Evolutionary conservation across 2,113 vertebrate genomes (phyloP).

Genomic region (Cryptomyrus ogoouensis): DNA sequence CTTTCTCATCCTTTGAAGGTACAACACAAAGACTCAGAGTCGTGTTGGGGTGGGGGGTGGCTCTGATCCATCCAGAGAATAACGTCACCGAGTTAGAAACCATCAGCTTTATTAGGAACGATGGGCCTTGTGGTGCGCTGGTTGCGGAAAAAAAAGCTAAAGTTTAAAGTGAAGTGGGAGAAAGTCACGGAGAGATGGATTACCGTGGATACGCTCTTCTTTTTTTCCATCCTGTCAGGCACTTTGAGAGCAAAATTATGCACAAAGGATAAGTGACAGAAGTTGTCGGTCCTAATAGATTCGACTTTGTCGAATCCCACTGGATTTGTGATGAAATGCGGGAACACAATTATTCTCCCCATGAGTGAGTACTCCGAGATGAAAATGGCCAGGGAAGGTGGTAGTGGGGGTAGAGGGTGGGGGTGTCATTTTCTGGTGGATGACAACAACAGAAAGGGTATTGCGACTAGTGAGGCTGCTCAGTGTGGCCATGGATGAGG

Average conservation of each 20-base stretch:
- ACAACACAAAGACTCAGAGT: background rate
- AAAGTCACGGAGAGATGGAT: constrained; percentile 29
- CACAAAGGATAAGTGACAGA: constrained; percentile 24
- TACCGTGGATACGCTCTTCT: constrained; percentile 1
- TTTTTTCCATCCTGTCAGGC: constrained; percentile 20
- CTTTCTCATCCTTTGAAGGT: background rate
- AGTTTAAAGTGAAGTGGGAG: constrained; percentile 28
- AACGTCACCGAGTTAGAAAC: background rate
- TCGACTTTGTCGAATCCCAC: constrained; percentile 1
- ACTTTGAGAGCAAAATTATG: constrained; percentile 21
- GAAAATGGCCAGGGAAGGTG: background rate
- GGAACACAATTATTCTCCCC: constrained; percentile 15
- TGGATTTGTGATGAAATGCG: background rate
- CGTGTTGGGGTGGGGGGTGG: constrained; percentile 17
- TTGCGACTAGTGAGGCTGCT: background rate
- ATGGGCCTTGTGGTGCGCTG: background rate
- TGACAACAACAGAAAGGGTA: background rate
- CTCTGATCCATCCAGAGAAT: constrained; percentile 11
- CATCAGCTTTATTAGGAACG: background rate
- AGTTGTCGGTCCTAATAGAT: constrained; percentile 24
- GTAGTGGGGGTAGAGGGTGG: background rate
- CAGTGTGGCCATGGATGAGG: background rate
- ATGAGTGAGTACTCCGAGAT: background rate
- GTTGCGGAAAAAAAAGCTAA: background rate
- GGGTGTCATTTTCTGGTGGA: background rate